Conservation (phyloP, 1,140 invertebrate genomes). For the Anagrus nilaparvatae region DNA sequence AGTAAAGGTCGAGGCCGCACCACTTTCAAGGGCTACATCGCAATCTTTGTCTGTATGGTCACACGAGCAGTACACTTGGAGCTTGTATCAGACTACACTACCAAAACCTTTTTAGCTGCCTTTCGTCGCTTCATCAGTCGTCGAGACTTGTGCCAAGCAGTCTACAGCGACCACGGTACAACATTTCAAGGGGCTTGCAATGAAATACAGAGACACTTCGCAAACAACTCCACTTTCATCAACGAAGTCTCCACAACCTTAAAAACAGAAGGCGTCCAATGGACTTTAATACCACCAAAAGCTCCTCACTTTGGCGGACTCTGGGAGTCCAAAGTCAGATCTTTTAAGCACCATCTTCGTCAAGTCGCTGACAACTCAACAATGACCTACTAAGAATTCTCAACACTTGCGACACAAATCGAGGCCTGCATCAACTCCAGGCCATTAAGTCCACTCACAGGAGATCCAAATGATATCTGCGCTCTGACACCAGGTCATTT, state of each 20-base stretch:
- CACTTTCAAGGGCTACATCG: conserved; percentile 10
- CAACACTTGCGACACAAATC: too few relatives aligned
- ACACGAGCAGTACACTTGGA: conserved; percentile 25
- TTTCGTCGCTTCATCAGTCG: conserved; percentile 8
- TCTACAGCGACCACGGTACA: conserved; percentile 8
- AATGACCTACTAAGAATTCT: too few relatives aligned
- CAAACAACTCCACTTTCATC: not conserved
- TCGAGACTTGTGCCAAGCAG: not conserved
- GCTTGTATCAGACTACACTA: conserved; percentile 18
- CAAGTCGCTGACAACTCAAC: too few relatives aligned
- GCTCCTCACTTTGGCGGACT: not conserved
- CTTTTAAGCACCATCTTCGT: too few relatives aligned
- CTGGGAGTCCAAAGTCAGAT: too few relatives aligned
- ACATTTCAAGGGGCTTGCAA: conserved; percentile 10
- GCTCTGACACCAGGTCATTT: too few relatives aligned
- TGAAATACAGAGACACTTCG: conserved; percentile 6
- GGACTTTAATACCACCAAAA: not conserved
- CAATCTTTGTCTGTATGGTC: conserved; percentile 17
- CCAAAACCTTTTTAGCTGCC: conserved; percentile 17
- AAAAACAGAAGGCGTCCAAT: not conserved
- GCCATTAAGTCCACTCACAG: not conserved
- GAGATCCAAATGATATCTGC: not conserved
- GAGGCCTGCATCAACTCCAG: not conserved
- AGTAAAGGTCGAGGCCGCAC: conserved; percentile 1
- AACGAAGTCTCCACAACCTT: not conserved